Base-by-base conservation (phyloP, 2,113 vertebrate species). In the Steatornis caripensis region DNA sequence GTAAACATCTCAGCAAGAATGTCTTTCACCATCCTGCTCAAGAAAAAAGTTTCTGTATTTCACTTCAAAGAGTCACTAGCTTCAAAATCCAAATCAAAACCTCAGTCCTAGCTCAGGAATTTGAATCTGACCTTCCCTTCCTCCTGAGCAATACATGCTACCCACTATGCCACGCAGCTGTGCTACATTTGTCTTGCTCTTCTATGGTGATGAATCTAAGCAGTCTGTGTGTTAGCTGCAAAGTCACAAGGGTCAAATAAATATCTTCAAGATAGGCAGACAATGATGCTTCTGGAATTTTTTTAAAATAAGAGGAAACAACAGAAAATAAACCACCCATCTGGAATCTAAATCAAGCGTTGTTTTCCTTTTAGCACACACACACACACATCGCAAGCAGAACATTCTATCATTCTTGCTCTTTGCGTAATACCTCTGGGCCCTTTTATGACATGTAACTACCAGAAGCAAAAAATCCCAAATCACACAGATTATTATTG, bases 401-500 rank as follows among this genome's bases (percentile, higher is more conserved):
- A 96, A 68, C 26, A 48, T 92, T 93, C 79, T 46, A 43, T 95
- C 82, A 66, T 86, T 68, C 71, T 60, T 61, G 39, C 61, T 87
- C 61, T 91, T 72, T 65, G 54, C 0, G 2, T 41, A 92, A 90
- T 93, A 84, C 84, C 84, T 92, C 70, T 62, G 92, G 80, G 94
- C 66, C 75, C 74, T 79, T 84, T 95, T 93, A 94, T 55, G 92
- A 58, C 61, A 58, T 91, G 83, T 26, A 96, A 75, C 84, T 77
- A 95, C 86, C 91, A 94, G 74, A 94, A 94, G 78, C 88, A 90
- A 89, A 90, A 96, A 93, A 65, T 93, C 92, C 93, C 95, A 93
- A 9, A 86, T 95, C 94, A 84, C 76, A 49, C 51, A 94, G 84
- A 96, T 96, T 97, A 92, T 96, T 91, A 95, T 46, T 95, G 90